A percentile compares a stretch with the other conserved stretches of the same genome.
These are phyloP conservation scores for Premnoplex brunnescens DNA, from an alignment of 2,797 vertebrate genomes.

Conservation along the genomic window DNA sequence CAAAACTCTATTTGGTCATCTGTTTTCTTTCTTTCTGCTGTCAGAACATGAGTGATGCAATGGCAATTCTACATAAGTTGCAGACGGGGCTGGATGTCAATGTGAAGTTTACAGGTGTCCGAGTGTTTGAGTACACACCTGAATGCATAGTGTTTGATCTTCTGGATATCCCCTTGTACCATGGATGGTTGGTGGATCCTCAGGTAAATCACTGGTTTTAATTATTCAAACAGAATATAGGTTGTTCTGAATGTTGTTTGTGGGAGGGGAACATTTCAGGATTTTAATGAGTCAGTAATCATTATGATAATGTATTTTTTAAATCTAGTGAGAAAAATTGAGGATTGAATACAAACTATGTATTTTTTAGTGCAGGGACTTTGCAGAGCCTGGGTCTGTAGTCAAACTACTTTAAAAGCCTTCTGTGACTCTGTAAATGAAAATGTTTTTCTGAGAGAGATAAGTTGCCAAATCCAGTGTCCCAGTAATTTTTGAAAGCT, in stretches of 20 bases:
- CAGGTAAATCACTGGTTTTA: conserved; percentile 82
- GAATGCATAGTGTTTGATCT: conserved; percentile 99
- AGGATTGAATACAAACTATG: not conserved
- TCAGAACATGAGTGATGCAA: conserved; percentile 98
- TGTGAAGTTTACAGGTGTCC: conserved; percentile 95
- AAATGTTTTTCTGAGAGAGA: not conserved
- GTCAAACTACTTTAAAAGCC: not conserved
- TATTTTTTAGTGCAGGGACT: not conserved
- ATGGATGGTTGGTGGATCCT: conserved; percentile 97
- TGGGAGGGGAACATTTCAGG: not conserved
- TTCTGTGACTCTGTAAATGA: not conserved
- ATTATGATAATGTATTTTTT: not conserved
- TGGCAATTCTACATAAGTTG: conserved; percentile 96
- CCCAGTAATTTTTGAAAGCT: not conserved
- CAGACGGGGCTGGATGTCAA: conserved; percentile 98
- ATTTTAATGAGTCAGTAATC: not conserved
- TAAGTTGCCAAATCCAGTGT: not conserved
- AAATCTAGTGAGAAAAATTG: not conserved
- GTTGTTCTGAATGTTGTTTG: not conserved
- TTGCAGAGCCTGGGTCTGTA: not conserved
- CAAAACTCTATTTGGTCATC: not conserved
- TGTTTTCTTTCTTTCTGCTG: conserved; percentile 17
- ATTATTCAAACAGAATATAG: not conserved
- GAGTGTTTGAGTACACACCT: conserved; percentile 97
- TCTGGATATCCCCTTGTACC: conserved; percentile 97